Evolutionary conservation across 2,888 invertebrate species (phyloP).

Genomic region (Cordylochernes scorpioides): DNA sequence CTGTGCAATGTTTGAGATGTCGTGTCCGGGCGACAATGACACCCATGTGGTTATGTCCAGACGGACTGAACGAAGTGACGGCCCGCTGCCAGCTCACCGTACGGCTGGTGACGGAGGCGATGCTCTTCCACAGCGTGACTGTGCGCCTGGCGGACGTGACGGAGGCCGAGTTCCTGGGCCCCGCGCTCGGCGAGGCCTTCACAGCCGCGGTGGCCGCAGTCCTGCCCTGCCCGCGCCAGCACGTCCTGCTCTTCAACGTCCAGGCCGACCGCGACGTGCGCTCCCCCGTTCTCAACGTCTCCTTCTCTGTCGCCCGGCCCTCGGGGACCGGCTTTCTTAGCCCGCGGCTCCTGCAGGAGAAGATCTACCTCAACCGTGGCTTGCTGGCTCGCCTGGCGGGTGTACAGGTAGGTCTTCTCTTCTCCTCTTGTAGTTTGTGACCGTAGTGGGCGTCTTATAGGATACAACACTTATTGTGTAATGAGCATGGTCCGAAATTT

Average conservation of each 20-base stretch:
- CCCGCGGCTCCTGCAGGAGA: slow-evolving; percentile 65
- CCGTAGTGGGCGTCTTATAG: too few relatives aligned
- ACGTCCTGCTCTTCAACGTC: slow-evolving; percentile 70
- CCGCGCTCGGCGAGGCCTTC: slow-evolving; percentile 48
- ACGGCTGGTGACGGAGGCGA: slow-evolving; percentile 67
- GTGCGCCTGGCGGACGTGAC: slow-evolving; percentile 78
- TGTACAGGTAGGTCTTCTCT: slow-evolving; percentile 35
- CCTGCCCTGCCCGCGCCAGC: slow-evolving; percentile 67
- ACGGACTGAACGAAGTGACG: slow-evolving; percentile 74
- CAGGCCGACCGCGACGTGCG: slow-evolving; percentile 72
- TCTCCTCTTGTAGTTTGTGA: too few relatives aligned
- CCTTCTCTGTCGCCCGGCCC: slow-evolving; percentile 62
- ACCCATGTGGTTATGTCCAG: slow-evolving; percentile 27
- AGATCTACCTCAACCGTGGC: slow-evolving; percentile 70
- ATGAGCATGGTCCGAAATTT: background rate
- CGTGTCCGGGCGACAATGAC: too few relatives aligned
- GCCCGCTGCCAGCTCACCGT: slow-evolving; percentile 75
- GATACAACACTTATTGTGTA: too few relatives aligned
- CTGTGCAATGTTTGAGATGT: too few relatives aligned
- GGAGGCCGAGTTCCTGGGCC: slow-evolving; percentile 66
- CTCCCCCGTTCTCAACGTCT: slow-evolving; percentile 64
- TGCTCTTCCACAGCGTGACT: slow-evolving; percentile 78
- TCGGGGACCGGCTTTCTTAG: slow-evolving; percentile 46
- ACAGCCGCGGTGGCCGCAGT: slow-evolving; percentile 70
- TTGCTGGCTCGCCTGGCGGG: slow-evolving; percentile 62